Evolutionary conservation across 2,888 invertebrate species (phyloP).

Genomic region (Spilosoma lubricipeda): DNA sequence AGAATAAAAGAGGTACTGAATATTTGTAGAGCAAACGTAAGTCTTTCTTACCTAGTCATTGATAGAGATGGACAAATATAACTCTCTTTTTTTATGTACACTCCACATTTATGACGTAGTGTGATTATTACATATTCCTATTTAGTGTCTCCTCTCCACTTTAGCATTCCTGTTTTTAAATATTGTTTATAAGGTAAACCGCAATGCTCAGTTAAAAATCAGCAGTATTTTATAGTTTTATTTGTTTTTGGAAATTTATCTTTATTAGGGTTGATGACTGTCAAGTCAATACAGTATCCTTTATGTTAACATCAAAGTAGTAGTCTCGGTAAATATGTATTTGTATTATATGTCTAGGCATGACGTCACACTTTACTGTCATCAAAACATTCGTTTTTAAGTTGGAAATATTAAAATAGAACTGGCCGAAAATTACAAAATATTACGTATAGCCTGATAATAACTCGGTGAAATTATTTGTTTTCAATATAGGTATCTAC

Average conservation of each 20-base stretch:
- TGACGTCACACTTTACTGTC: neutral
- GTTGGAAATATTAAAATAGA: neutral
- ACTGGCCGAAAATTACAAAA: neutral
- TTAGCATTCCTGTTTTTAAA: neutral
- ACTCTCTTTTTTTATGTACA: neutral
- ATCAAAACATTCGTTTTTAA: neutral
- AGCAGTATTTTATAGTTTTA: constrained; percentile 1
- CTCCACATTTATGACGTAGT: constrained; percentile 9
- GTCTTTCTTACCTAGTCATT: constrained; percentile 30
- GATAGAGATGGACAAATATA: constrained; percentile 30
- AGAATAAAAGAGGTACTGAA: constrained; percentile 36
- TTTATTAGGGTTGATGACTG: neutral
- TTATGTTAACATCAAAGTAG: neutral
- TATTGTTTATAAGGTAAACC: constrained; percentile 10
- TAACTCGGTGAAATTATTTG: neutral
- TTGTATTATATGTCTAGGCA: neutral
- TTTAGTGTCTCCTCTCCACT: constrained; percentile 22
- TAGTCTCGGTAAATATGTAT: neutral
- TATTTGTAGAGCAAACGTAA: constrained; percentile 40
- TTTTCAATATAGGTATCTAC: neutral
- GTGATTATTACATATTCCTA: neutral
- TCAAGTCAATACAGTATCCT: neutral
- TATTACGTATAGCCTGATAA: neutral
- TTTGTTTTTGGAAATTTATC: constrained; percentile 7
- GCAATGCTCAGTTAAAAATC: constrained; percentile 25